Conservation (phyloP, 2,797 vertebrate species). For the Pygocentrus nattereri region DNA sequence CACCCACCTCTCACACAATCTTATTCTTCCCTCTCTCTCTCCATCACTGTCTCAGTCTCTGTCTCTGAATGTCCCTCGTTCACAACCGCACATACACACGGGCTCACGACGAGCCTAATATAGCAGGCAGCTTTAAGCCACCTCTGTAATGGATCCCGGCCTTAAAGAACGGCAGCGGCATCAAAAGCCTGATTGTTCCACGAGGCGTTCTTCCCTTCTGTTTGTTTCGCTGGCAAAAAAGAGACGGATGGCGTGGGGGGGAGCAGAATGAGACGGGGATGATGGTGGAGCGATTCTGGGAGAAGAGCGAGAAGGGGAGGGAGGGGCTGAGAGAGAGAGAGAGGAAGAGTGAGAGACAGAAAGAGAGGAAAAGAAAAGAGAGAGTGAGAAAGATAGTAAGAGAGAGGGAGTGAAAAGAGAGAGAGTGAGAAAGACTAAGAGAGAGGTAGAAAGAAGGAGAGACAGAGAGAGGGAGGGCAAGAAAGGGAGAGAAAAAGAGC, state of each 20-base stretch:
- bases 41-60: background rate
- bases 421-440: slow-evolving; percentile 6
- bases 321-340: background rate
- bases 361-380: slow-evolving; percentile 48
- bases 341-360: slow-evolving; percentile 33
- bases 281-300: slow-evolving; percentile 1
- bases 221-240: slow-evolving; percentile 26
- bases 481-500: background rate
- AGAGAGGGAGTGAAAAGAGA: slow-evolving; percentile 67
- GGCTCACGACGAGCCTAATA: slow-evolving; percentile 43
- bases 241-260: slow-evolving; percentile 33
- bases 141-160: slow-evolving; percentile 14
- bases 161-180: slow-evolving; percentile 49
- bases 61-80: slow-evolving; percentile 43
- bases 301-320: background rate
- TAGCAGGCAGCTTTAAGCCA: slow-evolving; percentile 32
- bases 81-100: slow-evolving; percentile 42
- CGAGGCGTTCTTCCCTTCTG: slow-evolving; percentile 33
- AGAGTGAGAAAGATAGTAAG: slow-evolving; percentile 47
- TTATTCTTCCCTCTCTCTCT: slow-evolving; percentile 12
- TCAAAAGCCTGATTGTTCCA: slow-evolving; percentile 60
- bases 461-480: too few species aligned
- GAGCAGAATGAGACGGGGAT: slow-evolving; percentile 25
- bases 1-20: background rate
- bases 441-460: slow-evolving; percentile 13